Conservation (phyloP, 2,888 invertebrate genomes). For the Scaptomyza cyrtandrae region DNA sequence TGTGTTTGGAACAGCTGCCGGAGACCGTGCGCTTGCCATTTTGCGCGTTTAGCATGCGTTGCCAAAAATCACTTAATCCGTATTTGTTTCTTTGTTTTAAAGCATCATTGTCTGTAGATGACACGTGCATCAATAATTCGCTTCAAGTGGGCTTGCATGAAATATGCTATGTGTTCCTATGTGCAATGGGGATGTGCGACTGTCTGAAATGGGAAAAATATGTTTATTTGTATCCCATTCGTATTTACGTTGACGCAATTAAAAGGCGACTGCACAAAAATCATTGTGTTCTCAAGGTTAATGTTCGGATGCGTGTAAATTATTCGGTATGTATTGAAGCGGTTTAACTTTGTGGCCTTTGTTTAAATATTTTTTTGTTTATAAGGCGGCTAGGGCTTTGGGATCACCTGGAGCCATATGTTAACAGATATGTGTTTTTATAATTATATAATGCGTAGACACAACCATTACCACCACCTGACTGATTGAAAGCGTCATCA, state of each 20-base stretch:
- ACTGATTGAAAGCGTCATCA: constrained; percentile 47
- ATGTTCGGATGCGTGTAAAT: constrained; percentile 21
- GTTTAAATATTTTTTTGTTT: constrained; percentile 35
- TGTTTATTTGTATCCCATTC: constrained; percentile 17
- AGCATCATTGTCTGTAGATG: constrained; percentile 51
- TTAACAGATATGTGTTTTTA: constrained; percentile 42
- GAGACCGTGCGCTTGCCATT: constrained; percentile 44
- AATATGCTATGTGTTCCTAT: constrained; percentile 30
- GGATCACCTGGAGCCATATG: constrained; percentile 43
- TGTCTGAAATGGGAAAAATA: constrained; percentile 52
- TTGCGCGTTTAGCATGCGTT: constrained; percentile 59
- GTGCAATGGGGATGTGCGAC: constrained; percentile 15
- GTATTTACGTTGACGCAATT: constrained; percentile 37
- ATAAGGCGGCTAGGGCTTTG: constrained; percentile 13
- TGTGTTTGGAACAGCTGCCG: constrained; percentile 60
- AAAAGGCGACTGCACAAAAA: constrained; percentile 48
- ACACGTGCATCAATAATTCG: too few species aligned
- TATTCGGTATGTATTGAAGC: constrained; percentile 23
- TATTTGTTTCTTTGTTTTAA: constrained; percentile 49
- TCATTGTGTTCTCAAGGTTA: constrained; percentile 49
- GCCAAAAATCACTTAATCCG: constrained; percentile 30
- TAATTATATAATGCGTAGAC: constrained; percentile 68
- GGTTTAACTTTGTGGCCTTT: constrained; percentile 12
- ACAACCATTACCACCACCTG: constrained; percentile 47
- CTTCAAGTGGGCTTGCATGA: constrained; percentile 45